These are phyloP conservation scores for Ceyx erithaca DNA, from an alignment of 2,797 vertebrate species.

Conservation along the genomic window DNA sequence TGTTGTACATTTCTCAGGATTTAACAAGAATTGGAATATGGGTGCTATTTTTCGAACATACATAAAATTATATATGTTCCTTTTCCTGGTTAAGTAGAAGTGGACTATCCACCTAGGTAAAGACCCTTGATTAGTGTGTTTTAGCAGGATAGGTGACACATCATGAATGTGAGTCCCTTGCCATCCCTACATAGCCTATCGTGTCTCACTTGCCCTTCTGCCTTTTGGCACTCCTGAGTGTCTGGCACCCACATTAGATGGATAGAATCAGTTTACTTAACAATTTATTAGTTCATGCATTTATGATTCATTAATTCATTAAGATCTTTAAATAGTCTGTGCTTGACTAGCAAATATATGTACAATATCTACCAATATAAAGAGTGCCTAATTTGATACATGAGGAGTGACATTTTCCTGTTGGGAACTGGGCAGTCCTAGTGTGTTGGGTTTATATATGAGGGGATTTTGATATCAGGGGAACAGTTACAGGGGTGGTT, in stretches of 20 bases:
- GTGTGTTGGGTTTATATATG: background rate
- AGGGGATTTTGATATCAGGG: background rate
- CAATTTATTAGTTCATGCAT: background rate
- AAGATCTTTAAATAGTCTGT: background rate
- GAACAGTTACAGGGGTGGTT: background rate
- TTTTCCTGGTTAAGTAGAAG: background rate
- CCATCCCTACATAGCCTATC: background rate
- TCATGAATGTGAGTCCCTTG: background rate
- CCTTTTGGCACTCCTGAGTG: background rate
- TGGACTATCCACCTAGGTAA: background rate
- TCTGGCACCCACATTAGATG: background rate
- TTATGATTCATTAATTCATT: background rate
- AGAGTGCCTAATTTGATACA: accelerated
- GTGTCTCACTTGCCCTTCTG: accelerated
- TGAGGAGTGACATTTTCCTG: accelerated
- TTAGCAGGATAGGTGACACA: background rate
- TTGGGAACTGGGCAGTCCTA: background rate
- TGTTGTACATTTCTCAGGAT: background rate
- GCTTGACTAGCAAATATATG: background rate
- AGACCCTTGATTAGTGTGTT: background rate
- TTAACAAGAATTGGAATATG: background rate
- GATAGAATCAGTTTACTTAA: background rate
- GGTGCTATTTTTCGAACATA: too few relatives aligned
- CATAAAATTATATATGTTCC: background rate
- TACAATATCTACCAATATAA: background rate